Evolutionary conservation across 2,113 vertebrate species (phyloP).

Genomic region (Chloroceryle aenea): DNA sequence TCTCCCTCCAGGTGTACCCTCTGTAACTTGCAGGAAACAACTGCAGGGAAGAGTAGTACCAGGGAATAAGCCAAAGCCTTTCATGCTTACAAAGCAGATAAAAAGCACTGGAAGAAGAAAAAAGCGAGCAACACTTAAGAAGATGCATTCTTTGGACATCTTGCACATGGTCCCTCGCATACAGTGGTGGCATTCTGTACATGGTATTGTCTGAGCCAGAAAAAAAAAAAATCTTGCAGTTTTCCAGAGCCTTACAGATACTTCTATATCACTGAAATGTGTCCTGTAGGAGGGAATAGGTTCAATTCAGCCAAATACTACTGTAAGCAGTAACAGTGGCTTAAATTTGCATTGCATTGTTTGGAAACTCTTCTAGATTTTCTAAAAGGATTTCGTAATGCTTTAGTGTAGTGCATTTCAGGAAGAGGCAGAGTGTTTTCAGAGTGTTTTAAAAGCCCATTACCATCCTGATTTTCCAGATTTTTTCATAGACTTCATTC

Average conservation of each 20-base stretch:
- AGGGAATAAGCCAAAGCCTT: background rate
- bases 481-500: background rate
- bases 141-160: background rate
- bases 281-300: rapidly evolving
- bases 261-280: background rate
- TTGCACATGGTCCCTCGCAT: rapidly evolving
- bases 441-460: background rate
- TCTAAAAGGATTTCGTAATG: background rate
- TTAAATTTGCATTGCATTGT: background rate
- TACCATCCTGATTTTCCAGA: background rate
- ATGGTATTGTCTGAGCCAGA: background rate
- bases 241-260: background rate
- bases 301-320: background rate
- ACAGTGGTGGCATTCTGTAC: background rate
- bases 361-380: background rate
- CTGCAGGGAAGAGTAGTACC: background rate
- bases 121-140: background rate
- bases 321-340: background rate
- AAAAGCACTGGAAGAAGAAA: background rate
- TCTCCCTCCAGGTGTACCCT: background rate
- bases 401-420: background rate
- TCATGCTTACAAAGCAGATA: background rate
- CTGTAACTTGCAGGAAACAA: background rate
- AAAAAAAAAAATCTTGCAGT: background rate
- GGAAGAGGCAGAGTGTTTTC: background rate